Evolutionary conservation across 1,140 invertebrate genomes (phyloP).

Genomic region (Heliconius eleuchia): DNA sequence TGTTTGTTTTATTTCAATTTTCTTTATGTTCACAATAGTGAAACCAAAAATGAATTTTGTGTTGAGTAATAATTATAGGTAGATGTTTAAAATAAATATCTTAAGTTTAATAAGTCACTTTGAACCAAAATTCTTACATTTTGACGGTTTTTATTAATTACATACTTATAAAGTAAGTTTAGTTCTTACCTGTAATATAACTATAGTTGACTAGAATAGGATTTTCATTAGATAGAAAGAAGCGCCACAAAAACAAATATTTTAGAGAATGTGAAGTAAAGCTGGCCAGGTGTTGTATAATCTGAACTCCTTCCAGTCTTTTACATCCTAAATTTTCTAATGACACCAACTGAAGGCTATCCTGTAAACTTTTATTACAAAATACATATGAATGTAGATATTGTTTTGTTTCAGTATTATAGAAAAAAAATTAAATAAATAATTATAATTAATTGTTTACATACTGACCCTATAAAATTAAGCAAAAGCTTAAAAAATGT

Average conservation of each 20-base stretch:
- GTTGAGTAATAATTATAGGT: too few species aligned
- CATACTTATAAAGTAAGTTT: background rate
- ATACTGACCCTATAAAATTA: constrained; percentile 54
- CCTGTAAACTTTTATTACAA: constrained; percentile 54
- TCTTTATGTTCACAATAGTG: too few species aligned
- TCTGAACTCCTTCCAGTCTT: constrained; percentile 58
- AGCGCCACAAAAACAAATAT: constrained; percentile 71
- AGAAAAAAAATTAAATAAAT: background rate
- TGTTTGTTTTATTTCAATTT: too few species aligned
- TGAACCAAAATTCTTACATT: too few species aligned
- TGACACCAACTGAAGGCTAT: constrained; percentile 60
- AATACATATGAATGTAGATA: background rate
- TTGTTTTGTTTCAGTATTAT: background rate
- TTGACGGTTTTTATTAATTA: too few species aligned
- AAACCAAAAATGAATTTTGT: too few species aligned
- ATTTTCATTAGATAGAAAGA: constrained; percentile 65
- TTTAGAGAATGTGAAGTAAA: constrained; percentile 61
- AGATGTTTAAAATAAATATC: too few species aligned
- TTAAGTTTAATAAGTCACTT: too few species aligned
- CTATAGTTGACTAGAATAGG: constrained; percentile 67
- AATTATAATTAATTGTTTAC: background rate
- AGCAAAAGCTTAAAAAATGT: constrained; percentile 53
- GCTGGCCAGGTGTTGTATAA: constrained; percentile 62
- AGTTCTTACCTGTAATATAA: constrained; percentile 58
- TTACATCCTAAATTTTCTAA: constrained; percentile 65